A percentile compares a stretch with the other conserved stretches of the same genome.
phyloP scores from a whole-genome alignment of 2,113 vertebrate genomes.

The Larimichthys crocea region DNA sequence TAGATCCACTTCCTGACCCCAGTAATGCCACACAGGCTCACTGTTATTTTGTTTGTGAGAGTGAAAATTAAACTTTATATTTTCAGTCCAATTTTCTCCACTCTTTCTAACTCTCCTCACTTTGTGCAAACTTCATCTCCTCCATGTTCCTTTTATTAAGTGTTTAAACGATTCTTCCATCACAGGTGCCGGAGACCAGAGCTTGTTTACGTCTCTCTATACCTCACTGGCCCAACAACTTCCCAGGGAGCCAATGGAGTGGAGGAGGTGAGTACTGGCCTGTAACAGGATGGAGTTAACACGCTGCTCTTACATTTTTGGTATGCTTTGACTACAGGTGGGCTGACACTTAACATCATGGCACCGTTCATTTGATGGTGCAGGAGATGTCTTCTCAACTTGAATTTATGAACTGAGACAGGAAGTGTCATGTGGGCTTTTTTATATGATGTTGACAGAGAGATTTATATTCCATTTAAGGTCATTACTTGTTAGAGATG shows the following conservation, averaged over 20 bases:
- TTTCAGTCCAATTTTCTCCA: neutral
- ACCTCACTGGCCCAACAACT: constrained; percentile 94
- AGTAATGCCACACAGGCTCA: neutral
- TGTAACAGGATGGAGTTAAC: neutral
- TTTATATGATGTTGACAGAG: neutral
- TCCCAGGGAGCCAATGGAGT: constrained; percentile 97
- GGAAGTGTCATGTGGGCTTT: neutral
- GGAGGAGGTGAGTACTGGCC: constrained; percentile 89
- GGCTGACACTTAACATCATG: neutral
- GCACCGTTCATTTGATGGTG: too few relatives aligned
- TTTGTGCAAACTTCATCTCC: neutral
- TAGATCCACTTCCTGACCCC: neutral
- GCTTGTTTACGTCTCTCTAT: constrained; percentile 92
- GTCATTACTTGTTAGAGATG: neutral
- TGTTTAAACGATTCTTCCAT: neutral
- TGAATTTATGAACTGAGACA: neutral
- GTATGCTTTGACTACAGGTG: neutral
- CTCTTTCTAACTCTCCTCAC: neutral
- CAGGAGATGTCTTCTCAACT: neutral
- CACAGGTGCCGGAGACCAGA: constrained; percentile 95
- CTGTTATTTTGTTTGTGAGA: neutral
- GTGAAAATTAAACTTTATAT: neutral
- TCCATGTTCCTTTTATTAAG: neutral
- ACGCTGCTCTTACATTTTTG: neutral
- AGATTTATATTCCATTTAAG: neutral